Percentiles rank a stretch among this genome's conserved stretches.
phyloP scores from a whole-genome alignment of 2,797 vertebrate species.

The Phyllotis vaccarum region DNA sequence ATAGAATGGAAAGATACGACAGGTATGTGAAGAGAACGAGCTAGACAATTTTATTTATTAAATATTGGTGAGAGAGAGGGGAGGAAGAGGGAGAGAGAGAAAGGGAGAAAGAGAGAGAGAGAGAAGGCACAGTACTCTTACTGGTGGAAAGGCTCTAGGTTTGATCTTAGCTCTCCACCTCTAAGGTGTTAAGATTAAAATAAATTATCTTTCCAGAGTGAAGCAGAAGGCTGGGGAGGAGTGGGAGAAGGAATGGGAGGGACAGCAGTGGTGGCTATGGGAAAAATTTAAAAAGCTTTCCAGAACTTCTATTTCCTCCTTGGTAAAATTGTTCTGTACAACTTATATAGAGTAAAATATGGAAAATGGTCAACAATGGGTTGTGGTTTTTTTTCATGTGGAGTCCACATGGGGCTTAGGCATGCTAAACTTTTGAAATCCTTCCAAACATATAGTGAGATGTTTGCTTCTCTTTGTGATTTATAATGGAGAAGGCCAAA shows the following conservation, averaged over 20 bases:
- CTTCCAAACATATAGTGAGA: not conserved
- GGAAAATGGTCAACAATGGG: not conserved
- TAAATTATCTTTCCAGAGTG: too few relatives aligned
- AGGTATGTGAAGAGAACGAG: conserved; percentile 28
- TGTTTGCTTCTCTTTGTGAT: not conserved
- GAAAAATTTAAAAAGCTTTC: not conserved
- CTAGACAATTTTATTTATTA: conserved; percentile 37
- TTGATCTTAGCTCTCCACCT: not conserved
- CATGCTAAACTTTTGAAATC: not conserved
- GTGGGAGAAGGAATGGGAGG: too few relatives aligned
- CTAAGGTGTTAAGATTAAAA: not conserved
- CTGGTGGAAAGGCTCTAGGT: not conserved
- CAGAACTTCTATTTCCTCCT: not conserved
- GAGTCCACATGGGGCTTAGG: not conserved
- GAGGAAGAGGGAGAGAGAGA: not conserved
- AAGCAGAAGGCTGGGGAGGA: too few relatives aligned
- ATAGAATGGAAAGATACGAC: conserved; percentile 15
- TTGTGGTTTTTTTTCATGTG: not conserved
- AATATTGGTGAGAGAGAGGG: not conserved
- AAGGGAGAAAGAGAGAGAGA: not conserved
- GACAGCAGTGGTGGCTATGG: too few relatives aligned
- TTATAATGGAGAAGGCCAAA: not conserved
- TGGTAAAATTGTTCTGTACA: not conserved
- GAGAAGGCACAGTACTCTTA: not conserved
- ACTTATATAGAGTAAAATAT: not conserved